Evolutionary conservation across 2,113 vertebrate species (phyloP).

Genomic region (Lynx canadensis): DNA sequence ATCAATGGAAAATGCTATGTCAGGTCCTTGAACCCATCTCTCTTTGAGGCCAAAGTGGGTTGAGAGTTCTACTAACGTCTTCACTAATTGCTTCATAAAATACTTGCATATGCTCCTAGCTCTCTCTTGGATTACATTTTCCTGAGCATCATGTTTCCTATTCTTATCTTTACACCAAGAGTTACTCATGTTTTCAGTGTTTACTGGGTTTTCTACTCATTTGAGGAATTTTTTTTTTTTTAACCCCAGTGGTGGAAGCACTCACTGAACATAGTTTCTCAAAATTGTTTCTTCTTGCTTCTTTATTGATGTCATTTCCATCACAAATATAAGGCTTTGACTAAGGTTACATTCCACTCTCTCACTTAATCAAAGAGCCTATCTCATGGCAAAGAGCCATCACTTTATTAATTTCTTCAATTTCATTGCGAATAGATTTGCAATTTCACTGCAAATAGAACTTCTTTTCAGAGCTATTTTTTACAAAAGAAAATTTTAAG

Average conservation of each 20-base stretch:
- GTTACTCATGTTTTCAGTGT: background rate
- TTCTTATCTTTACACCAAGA: slow-evolving; percentile 25
- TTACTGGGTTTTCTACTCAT: background rate
- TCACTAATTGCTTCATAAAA: slow-evolving; percentile 31
- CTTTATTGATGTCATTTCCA: background rate
- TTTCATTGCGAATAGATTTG: background rate
- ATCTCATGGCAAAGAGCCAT: background rate
- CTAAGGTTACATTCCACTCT: background rate
- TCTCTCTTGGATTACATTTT: slow-evolving; percentile 11
- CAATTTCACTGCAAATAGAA: slow-evolving; percentile 13
- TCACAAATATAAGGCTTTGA: background rate
- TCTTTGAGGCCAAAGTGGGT: background rate
- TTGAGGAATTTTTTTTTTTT: background rate
- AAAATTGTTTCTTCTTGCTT: slow-evolving; percentile 21
- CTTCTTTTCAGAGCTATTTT: slow-evolving; percentile 23
- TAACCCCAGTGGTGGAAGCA: background rate
- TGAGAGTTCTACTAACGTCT: background rate
- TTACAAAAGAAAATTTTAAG: background rate
- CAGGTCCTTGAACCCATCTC: background rate
- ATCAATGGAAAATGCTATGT: slow-evolving; percentile 12
- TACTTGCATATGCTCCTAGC: slow-evolving; percentile 5
- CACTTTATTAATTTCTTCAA: slow-evolving; percentile 40
- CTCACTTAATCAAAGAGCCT: background rate
- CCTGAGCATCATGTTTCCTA: background rate
- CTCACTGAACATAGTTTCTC: background rate